Conservation (phyloP, 30 jellyfish, hydroid and myxozoan species). For the Phacellophora camtschatica region DNA sequence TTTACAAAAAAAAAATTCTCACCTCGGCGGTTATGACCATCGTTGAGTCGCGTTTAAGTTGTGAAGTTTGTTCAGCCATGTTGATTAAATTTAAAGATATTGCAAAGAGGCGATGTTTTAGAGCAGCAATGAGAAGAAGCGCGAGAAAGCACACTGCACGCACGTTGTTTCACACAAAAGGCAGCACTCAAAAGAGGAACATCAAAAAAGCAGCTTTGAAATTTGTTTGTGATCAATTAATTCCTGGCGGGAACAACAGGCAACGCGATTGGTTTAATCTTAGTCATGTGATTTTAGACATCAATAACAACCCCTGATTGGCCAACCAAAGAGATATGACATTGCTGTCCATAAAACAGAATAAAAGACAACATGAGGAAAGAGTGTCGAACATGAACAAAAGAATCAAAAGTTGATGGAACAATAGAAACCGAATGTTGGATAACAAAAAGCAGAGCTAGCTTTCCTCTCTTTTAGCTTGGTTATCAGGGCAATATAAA, state of each 20-base stretch:
- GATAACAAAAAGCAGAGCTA: background rate
- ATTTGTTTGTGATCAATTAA: slow-evolving; percentile 21
- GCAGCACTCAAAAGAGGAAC: slow-evolving; percentile 32
- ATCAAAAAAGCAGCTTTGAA: background rate
- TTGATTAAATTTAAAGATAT: background rate
- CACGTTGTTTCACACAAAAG: slow-evolving; percentile 19
- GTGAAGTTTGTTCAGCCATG: slow-evolving; percentile 55
- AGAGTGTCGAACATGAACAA: background rate
- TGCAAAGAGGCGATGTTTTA: too few relatives aligned
- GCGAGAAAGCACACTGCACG: slow-evolving; percentile 5
- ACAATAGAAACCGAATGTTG: too few relatives aligned
- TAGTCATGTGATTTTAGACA: too few relatives aligned
- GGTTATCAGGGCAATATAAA: background rate
- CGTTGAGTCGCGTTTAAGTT: slow-evolving; percentile 72
- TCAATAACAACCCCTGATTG: too few relatives aligned
- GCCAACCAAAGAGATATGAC: slow-evolving; percentile 57
- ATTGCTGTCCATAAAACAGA: slow-evolving; percentile 25
- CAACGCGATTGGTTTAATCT: slow-evolving; percentile 17
- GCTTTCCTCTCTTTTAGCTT: background rate
- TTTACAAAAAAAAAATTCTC: background rate
- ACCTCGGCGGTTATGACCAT: slow-evolving; percentile 84
- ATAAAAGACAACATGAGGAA: slow-evolving; percentile 15
- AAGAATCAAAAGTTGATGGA: background rate
- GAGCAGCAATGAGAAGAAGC: too few relatives aligned
- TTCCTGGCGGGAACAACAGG: slow-evolving; percentile 66